Evolutionary conservation across 2,113 vertebrate species (phyloP).

Genomic region (Rhea americana): DNA sequence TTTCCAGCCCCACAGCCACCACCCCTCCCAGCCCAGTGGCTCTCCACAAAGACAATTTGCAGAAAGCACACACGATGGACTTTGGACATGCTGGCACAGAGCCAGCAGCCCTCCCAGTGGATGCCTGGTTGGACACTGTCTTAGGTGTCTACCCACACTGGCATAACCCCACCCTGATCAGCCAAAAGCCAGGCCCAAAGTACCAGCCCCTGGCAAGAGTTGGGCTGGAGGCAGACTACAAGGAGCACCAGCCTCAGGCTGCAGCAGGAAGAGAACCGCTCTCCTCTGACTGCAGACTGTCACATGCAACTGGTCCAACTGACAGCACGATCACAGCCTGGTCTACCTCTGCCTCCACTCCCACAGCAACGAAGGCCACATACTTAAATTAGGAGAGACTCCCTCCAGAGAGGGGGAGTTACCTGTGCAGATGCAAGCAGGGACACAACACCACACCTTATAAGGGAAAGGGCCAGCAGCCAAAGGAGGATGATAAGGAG

Average conservation of each 20-base stretch:
- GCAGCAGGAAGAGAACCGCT: neutral
- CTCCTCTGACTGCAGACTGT: neutral
- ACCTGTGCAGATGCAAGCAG: conserved; percentile 19
- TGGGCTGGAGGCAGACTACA: neutral
- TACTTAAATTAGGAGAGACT: neutral
- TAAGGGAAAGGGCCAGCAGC: conserved; percentile 61
- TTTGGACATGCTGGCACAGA: neutral
- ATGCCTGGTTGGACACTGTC: neutral
- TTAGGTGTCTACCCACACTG: rapidly evolving
- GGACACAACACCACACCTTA: conserved; percentile 44
- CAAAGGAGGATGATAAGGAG: conserved; percentile 43
- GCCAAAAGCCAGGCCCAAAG: neutral
- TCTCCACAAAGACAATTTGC: neutral
- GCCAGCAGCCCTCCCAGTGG: neutral
- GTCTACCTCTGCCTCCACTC: conserved; percentile 16
- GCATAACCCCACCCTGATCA: neutral
- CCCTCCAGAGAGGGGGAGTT: neutral
- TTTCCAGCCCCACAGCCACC: too few species aligned
- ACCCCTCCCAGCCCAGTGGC: neutral
- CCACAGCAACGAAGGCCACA: neutral
- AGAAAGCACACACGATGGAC: neutral
- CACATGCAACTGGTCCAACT: neutral
- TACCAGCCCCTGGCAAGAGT: neutral
- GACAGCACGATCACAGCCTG: neutral
- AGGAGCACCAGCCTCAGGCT: neutral